Base-by-base conservation (phyloP, 2,797 vertebrate species). In the Huso huso region DNA sequence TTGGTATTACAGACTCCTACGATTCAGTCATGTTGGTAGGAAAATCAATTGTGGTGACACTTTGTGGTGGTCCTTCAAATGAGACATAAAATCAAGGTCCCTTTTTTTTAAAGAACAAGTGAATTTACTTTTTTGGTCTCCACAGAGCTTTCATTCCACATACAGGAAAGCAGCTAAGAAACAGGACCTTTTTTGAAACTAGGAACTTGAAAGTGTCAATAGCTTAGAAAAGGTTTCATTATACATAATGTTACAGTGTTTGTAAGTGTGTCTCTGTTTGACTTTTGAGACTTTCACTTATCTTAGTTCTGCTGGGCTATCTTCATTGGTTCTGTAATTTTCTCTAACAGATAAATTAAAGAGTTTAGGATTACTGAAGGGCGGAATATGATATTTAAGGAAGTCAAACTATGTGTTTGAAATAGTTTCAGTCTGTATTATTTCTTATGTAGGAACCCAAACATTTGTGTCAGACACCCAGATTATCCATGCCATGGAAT, bases 321-420 rank as follows among this genome's bases (percentile, higher is more conserved):
- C 87, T 77, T 86, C 82, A 88, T 81, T 85, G 87, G 87, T 85
- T 76, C 80, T 85, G 80, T 79, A 89, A 89, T 89, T 89, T 88
- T 87, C 86, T 84, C 83, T 81, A 63, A 69, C 77, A 86, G 88
- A 90, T 91, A 89, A 90, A 86, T 81, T 85, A 88, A 89, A 85
- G 75, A 86, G 86, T 75, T 90, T 87, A 88, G 85, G 86, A 86
- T 89, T 88, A 89, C 85, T 84, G 84, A 82, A 81, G 82, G 84
- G 85, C 83, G 87, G 84, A 87, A 84, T 80, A 85, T 69, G 82
- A 79, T 78, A 87, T 80, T 82, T 81, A 75, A 72, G 73, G 71
- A 71, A 77, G 76, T 70, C 62, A 65, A 72, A 70, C 64, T 74
- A 76, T 77, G 76, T 71, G 74, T 75, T 74, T 76, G 49, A 64